These are phyloP conservation scores for Drosophila nasuta DNA, from an alignment of 1,140 invertebrate genomes.

Conservation along the genomic window DNA sequence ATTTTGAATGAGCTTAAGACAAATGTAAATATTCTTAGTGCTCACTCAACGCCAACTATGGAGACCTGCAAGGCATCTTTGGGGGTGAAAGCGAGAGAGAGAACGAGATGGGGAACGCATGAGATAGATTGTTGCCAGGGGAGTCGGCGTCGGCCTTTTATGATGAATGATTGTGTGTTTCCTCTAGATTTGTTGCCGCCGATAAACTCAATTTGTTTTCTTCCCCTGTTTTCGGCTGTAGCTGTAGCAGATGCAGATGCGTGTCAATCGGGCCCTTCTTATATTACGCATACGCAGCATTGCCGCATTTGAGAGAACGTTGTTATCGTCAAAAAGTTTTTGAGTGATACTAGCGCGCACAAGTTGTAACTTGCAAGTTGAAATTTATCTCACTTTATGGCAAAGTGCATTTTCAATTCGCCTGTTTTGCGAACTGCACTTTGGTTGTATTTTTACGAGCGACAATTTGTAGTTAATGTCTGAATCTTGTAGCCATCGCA, in stretches of 20 bases:
- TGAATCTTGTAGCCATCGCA: neutral
- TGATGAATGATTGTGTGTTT: conserved; percentile 77
- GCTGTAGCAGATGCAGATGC: conserved; percentile 4
- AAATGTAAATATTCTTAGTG: conserved; percentile 79
- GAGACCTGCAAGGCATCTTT: neutral
- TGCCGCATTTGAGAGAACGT: conserved; percentile 30
- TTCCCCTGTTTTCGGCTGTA: neutral
- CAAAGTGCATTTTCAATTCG: conserved; percentile 65
- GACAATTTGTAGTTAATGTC: conserved; percentile 32
- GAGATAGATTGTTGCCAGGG: conserved; percentile 37
- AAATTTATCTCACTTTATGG: conserved; percentile 30
- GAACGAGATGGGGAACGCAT: conserved; percentile 18
- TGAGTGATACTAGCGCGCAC: conserved; percentile 41
- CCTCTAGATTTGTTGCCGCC: conserved; percentile 72
- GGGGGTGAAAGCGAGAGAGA: neutral
- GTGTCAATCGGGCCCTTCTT: conserved; percentile 38
- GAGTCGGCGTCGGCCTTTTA: conserved; percentile 49
- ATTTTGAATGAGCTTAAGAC: conserved; percentile 76
- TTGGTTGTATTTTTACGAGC: conserved; percentile 15
- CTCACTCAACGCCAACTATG: conserved; percentile 50
- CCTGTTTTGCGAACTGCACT: neutral
- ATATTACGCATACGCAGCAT: conserved; percentile 69
- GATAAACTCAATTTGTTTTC: conserved; percentile 79
- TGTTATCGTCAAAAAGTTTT: conserved; percentile 72
- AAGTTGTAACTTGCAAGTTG: conserved; percentile 43